Evolutionary conservation across 2,888 invertebrate genomes (phyloP).

Genomic region (Oligia fasciuncula): DNA sequence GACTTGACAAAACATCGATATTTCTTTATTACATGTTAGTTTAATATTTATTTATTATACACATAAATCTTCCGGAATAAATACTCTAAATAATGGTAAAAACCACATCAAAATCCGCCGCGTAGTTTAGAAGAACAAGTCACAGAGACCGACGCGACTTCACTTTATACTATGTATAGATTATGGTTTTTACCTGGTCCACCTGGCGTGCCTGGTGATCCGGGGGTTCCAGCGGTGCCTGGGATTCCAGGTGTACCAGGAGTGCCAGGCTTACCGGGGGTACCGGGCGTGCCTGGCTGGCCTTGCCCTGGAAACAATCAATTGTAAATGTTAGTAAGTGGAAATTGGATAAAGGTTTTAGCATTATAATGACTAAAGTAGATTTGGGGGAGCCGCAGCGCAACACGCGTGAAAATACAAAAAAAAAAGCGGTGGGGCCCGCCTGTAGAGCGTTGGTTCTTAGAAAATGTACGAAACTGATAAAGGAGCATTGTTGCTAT

Average conservation of each 20-base stretch:
- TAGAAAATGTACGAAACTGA: neutral
- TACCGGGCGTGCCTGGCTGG: constrained; percentile 68
- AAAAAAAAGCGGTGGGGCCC: neutral
- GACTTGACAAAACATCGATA: neutral
- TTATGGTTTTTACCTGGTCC: constrained; percentile 62
- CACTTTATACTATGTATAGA: neutral
- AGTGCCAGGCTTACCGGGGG: constrained; percentile 48
- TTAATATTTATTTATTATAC: neutral
- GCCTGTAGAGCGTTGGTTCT: neutral
- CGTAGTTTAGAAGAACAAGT: neutral
- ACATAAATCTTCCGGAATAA: neutral
- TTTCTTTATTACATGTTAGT: neutral
- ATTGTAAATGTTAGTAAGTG: neutral
- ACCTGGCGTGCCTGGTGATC: constrained; percentile 71
- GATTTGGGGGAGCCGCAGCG: neutral
- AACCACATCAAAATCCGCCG: neutral
- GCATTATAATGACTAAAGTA: neutral
- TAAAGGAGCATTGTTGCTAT: neutral
- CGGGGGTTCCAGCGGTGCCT: constrained; percentile 73
- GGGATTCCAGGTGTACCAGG: constrained; percentile 70
- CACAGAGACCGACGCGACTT: neutral
- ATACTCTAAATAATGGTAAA: neutral
- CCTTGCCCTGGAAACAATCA: constrained; percentile 58
- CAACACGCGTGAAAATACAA: neutral
- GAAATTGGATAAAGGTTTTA: neutral